Evolutionary conservation across 1,140 invertebrate genomes (phyloP), one percentile per base, ranked within the genome.

Genomic region (Colletes latitarsis): DNA sequence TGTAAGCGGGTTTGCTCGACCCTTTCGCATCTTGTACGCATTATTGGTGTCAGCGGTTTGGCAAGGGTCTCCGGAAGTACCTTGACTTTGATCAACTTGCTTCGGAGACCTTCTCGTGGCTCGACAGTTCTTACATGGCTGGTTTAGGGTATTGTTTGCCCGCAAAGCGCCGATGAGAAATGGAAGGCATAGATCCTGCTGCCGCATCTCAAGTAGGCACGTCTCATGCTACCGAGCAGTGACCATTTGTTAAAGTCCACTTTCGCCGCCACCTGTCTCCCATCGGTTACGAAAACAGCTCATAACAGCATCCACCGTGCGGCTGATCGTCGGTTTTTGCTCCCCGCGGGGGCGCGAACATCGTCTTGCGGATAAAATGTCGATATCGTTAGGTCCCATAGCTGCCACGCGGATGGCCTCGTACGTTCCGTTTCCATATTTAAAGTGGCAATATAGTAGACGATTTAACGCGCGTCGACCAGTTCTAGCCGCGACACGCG

Each of bases 71-170:
- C 12, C 71, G 71, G 69, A 69, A 86, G 68, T 63, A 75, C 62
- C 62, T 78, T 87, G 89, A 92, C 87, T 88, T 90, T 91, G 89
- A 91, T 91, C 88, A 89, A 89, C 86, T 87, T 89, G 89, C 79
- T 58, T 49, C 82, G 71, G 67, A 80, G 62, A 82, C 72, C 73
- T 88, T 82, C 82, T 57, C 81, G 62, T 63, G 63, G 67, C 81
- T 69, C 81, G 77, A 82, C 83, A 86, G 84, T 90, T 87, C 84
- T 88, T 88, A 86, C 69, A 43, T 64, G 55, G 63, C 58, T 66
- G 77, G 87, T 82, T 84, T 84, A 80, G 69, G 82, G 84, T 88
- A 90, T 91, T 91, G 89, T 89, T 90, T 88, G 85, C 78, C 83
- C 78, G 84, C 81, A 75, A 84, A 73, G 67, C 81, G 74, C 75